Evolutionary conservation across 2,113 vertebrate genomes (phyloP).

Genomic region (Gnathonemus echidnorhynchus): DNA sequence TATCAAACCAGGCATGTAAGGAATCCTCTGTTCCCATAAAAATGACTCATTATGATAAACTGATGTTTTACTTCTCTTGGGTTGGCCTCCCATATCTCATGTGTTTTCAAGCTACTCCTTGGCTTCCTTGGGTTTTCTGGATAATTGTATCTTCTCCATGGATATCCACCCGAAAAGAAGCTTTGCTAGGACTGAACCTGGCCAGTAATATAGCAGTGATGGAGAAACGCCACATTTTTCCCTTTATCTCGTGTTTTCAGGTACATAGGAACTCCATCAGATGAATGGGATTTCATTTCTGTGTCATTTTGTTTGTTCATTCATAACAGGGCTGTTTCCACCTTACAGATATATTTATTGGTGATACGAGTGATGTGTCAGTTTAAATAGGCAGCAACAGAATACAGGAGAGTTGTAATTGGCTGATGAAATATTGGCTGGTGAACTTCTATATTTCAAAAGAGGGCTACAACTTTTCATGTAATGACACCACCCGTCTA

Average conservation of each 20-base stretch:
- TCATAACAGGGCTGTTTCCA: neutral
- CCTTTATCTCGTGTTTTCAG: neutral
- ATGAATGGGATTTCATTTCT: neutral
- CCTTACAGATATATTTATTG: neutral
- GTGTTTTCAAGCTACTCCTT: neutral
- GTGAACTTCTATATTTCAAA: neutral
- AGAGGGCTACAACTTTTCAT: neutral
- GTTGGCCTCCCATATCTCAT: neutral
- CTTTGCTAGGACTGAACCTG: neutral
- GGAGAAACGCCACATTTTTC: neutral
- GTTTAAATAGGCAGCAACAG: neutral
- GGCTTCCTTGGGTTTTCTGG: neutral
- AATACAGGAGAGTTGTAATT: neutral
- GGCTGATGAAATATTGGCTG: neutral
- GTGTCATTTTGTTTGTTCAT: neutral
- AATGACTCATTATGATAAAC: neutral
- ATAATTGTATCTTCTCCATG: neutral
- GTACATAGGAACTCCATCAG: neutral
- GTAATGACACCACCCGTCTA: neutral
- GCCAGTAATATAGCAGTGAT: neutral
- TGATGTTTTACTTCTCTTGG: neutral
- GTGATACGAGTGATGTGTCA: neutral
- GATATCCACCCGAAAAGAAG: neutral
- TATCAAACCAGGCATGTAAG: neutral
- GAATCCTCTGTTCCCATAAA: neutral